Conservation (phyloP, 30 jellyfish, hydroid and myxozoan species). For the Cassiopea andromeda region DNA sequence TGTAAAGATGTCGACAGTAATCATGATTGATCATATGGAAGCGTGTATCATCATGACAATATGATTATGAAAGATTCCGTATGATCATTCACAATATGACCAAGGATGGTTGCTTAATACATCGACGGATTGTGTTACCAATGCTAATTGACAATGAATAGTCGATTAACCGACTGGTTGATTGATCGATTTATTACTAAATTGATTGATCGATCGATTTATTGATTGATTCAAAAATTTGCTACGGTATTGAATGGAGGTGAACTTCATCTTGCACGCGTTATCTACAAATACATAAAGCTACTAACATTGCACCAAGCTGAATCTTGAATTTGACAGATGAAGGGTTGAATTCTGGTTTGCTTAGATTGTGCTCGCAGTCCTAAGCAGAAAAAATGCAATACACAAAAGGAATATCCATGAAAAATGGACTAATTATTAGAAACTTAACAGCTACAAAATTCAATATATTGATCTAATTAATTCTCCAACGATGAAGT, state of each 20-base stretch:
- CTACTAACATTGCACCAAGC: constrained; percentile 92
- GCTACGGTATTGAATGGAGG: not conserved
- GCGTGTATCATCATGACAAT: too few relatives aligned
- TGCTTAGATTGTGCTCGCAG: constrained; percentile 95
- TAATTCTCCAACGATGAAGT: too few relatives aligned
- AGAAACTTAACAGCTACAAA: too few relatives aligned
- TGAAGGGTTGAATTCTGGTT: constrained; percentile 98
- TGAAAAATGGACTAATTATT: not conserved
- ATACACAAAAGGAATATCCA: not conserved
- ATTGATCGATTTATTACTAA: not conserved
- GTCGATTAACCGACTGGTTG: not conserved
- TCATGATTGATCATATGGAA: too few relatives aligned
- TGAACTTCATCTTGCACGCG: too few relatives aligned
- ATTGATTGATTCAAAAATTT: not conserved
- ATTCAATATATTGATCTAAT: too few relatives aligned
- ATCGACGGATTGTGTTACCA: not conserved
- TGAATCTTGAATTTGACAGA: constrained; percentile 93
- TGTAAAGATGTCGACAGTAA: too few relatives aligned
- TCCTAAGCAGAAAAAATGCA: constrained; percentile 41
- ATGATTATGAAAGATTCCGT: too few relatives aligned
- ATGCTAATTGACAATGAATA: not conserved
- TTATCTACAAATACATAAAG: not conserved
- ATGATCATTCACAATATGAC: too few relatives aligned
- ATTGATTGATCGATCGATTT: not conserved
- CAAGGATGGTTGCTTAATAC: too few relatives aligned